Conservation (phyloP, 2,888 invertebrate species). For the Chesias legatella region DNA sequence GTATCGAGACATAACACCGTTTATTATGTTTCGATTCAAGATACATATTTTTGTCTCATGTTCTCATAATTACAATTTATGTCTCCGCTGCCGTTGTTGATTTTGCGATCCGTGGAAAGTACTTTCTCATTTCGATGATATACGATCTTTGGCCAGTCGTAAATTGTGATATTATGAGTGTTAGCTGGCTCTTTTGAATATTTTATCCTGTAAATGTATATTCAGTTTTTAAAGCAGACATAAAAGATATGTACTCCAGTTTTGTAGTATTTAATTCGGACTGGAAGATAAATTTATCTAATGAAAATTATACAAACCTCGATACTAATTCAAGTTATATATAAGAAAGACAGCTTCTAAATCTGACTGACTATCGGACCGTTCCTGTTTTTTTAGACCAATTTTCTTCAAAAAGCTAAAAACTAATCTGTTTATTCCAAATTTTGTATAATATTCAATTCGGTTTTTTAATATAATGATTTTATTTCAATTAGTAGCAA, state of each 20-base stretch:
- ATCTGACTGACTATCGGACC: too few species aligned
- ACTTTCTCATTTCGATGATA: constrained; percentile 21
- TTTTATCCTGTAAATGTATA: constrained; percentile 17
- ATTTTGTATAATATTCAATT: too few species aligned
- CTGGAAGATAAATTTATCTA: too few species aligned
- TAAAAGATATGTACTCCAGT: constrained; percentile 1
- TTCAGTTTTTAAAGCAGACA: constrained; percentile 17
- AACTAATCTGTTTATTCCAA: too few species aligned
- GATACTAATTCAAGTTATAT: background rate
- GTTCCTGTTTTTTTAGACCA: too few species aligned
- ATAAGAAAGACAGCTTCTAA: background rate
- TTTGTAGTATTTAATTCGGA: constrained; percentile 3
- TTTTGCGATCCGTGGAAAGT: constrained; percentile 20
- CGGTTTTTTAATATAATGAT: too few species aligned
- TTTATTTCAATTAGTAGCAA: too few species aligned
- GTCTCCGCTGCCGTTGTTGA: constrained; percentile 23
- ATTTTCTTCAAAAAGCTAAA: too few species aligned
- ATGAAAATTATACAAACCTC: too few species aligned
- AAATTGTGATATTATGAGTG: constrained; percentile 20
- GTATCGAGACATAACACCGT: constrained; percentile 1
- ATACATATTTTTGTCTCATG: constrained; percentile 23
- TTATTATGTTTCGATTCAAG: constrained; percentile 13
- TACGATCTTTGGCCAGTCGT: constrained; percentile 18
- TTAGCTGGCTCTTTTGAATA: constrained; percentile 15
- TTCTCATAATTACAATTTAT: constrained; percentile 55